Evolutionary conservation across 2,888 invertebrate genomes (phyloP), one percentile per base, ranked within the genome.

Genomic region (Diaphora mendica): DNA sequence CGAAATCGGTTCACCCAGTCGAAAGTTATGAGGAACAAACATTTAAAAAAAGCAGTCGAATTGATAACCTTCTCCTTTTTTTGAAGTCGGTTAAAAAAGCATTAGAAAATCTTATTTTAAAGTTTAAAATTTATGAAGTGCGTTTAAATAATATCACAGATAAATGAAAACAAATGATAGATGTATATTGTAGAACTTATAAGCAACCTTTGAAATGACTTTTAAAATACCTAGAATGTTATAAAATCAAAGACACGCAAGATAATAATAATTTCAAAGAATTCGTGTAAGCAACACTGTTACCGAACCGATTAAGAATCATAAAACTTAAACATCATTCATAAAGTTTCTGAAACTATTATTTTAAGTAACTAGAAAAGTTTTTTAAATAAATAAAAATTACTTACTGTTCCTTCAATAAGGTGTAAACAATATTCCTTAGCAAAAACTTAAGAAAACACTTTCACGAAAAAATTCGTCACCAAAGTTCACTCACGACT

Each of bases 401-500:
- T 77, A 84, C 84, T 84, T 80, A 84, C 84, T 68, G 64, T 17
- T 66, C 48, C 42, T 65, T 64, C 65, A 42, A 65, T 62, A 76
- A 59, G 65, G 71, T 5, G 68, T 70, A 70, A 72, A 70, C 76
- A 79, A 85, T 83, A 86, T 82, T 77, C 84, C 82, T 83, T 77
- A 79, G 79, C 64, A 66, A 72, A 77, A 83, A 83, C 80, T 71
- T 72, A 70, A 80, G 80, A 80, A 76, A 82, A 79, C 87, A 85
- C 84, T 74, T 75, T 82, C 83, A 77, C 77, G 76, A 71, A 77
- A 78, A 42, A 75, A 77, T 82, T 84, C 77, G 79, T 80, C 88
- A 88, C 85, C 79, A 83, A 90, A 91, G 91, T 91, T 90, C 82
- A 78, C 81, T 74, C 85, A 82, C 89, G 89, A 86, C 85, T 83